phyloP scores from a whole-genome alignment of 2,888 invertebrate genomes.

The Vanessa cardui region DNA sequence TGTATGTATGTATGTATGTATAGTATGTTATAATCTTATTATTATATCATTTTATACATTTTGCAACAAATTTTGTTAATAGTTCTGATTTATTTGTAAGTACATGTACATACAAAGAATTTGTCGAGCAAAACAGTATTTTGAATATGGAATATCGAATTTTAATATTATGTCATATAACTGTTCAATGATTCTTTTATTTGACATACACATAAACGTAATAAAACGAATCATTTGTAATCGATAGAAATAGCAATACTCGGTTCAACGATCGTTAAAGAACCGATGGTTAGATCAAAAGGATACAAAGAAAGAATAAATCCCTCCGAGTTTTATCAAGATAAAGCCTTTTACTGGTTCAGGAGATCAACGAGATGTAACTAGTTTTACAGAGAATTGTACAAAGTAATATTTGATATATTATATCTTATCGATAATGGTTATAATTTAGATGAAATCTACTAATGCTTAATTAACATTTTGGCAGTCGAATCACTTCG shows the following conservation, averaged over 20 bases:
- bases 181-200: neutral
- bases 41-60: no score
- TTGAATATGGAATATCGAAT: neutral
- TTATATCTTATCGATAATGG: neutral
- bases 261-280: slow-evolving; percentile 45
- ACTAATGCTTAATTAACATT: neutral
- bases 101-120: no score
- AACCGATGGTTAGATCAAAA: slow-evolving; percentile 56
- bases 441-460: neutral
- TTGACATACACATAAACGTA: slow-evolving; percentile 26
- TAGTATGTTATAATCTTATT: no score
- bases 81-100: no score
- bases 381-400: slow-evolving; percentile 13
- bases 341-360: slow-evolving; percentile 44
- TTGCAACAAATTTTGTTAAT: no score
- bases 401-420: neutral
- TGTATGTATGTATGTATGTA: no score
- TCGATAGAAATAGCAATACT: slow-evolving; percentile 47
- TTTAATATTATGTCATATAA: neutral
- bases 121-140: no score
- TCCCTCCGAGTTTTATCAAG: slow-evolving; percentile 59
- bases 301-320: slow-evolving; percentile 58
- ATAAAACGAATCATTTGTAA: slow-evolving; percentile 39
- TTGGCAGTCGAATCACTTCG: no score
- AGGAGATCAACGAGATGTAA: slow-evolving; percentile 26